Evolutionary conservation across 2,113 vertebrate species (phyloP).

Genomic region (Chaetops frenatus): DNA sequence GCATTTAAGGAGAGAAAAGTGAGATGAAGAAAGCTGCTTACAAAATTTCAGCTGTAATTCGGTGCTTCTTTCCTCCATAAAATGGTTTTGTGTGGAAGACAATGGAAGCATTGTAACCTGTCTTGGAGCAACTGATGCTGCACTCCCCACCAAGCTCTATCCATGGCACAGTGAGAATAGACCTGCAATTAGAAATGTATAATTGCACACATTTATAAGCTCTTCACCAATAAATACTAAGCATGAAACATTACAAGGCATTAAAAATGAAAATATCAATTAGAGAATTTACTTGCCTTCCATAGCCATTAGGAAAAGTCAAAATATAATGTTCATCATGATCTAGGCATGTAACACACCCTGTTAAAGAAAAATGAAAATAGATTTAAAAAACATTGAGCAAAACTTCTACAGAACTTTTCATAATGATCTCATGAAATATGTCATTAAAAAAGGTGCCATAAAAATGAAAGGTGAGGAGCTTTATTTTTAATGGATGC

Average conservation of each 20-base stretch:
- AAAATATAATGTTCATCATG: constrained; percentile 97
- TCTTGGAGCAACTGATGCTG: constrained; percentile 93
- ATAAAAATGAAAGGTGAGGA: not conserved
- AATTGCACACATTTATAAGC: not conserved
- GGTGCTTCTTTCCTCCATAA: constrained; percentile 98
- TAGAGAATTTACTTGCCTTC: constrained; percentile 77
- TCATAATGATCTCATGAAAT: not conserved
- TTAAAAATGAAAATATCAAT: not conserved
- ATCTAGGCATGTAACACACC: constrained; percentile 95
- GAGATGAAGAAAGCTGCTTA: constrained; percentile 66
- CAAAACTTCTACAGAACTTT: not conserved
- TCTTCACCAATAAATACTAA: not conserved
- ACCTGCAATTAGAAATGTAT: constrained; percentile 71
- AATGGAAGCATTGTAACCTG: constrained; percentile 92
- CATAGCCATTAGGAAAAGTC: constrained; percentile 97
- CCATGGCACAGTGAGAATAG: constrained; percentile 98
- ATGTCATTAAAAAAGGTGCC: not conserved
- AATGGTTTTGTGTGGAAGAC: constrained; percentile 98
- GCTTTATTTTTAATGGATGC: not conserved
- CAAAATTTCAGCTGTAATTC: constrained; percentile 98
- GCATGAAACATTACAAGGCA: not conserved
- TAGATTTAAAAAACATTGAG: not conserved
- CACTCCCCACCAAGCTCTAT: constrained; percentile 98
- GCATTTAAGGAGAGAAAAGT: not conserved
- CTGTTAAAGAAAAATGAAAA: constrained; percentile 57